phyloP scores from a whole-genome alignment of 2,888 invertebrate genomes.

The Antheraea assamensis region DNA sequence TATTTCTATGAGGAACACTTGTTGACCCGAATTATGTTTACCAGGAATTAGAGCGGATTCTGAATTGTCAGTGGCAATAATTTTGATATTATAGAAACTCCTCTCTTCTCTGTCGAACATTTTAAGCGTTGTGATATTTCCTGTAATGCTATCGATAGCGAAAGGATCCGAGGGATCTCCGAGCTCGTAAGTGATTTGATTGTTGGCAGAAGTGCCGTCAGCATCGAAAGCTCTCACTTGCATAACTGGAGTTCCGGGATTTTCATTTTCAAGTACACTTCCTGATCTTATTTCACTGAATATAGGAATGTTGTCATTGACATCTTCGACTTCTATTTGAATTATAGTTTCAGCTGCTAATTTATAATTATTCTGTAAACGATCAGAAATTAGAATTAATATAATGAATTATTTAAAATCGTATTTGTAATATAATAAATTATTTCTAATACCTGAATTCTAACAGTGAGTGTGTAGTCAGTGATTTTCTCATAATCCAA shows the following conservation, averaged over 20 bases:
- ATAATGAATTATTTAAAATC: neutral
- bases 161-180: conserved; percentile 88
- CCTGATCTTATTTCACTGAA: conserved; percentile 92
- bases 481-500: conserved; percentile 93
- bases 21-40: conserved; percentile 88
- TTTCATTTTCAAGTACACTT: conserved; percentile 93
- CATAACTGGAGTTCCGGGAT: conserved; percentile 92
- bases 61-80: conserved; percentile 94
- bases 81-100: conserved; percentile 93
- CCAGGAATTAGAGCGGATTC: conserved; percentile 87
- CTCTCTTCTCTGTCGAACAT: conserved; percentile 93
- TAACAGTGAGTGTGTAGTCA: conserved; percentile 91
- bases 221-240: conserved; percentile 92
- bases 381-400: neutral
- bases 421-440: neutral
- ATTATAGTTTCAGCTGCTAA: conserved; percentile 90
- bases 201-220: conserved; percentile 92
- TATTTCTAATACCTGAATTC: conserved; percentile 81
- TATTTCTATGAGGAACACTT: conserved; percentile 94
- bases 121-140: conserved; percentile 91
- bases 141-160: conserved; percentile 91
- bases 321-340: conserved; percentile 90
- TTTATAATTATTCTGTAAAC: conserved; percentile 87
- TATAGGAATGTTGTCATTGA: conserved; percentile 94
- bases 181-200: conserved; percentile 90